Base-by-base conservation (phyloP, 2,888 invertebrate species). In the Trissolcus brochymenae region DNA sequence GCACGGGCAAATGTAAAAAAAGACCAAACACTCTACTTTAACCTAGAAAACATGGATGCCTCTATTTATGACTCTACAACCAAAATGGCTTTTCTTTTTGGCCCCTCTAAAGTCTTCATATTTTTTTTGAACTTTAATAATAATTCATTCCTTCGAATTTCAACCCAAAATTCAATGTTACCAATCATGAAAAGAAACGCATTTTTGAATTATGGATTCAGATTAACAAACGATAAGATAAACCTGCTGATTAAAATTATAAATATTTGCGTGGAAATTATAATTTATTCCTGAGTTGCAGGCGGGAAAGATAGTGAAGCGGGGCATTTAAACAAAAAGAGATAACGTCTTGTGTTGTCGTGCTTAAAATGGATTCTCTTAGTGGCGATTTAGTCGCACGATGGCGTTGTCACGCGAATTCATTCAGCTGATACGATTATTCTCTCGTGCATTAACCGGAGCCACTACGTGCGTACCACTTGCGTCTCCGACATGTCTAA, bases 351-450 rank as follows among this genome's bases (percentile, higher is more conserved):
- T 67, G 61, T 74, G 35, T 35, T 78, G 73, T 73, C 77, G 73
- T 78, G 70, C 64, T 78, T 68, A 68, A 73, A 77, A 73, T 77
- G 77, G 67, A 77, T 78, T 78, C 70, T 64, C 73, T 41, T 25
- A 55, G 53, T 11, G 65, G 73, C 73, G 65, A 78, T 70, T 73
- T 70, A 73, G 64, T 67, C 60, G 41, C 59, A 57, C 67, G 72
- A 59, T 67, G 64, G 54, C 65, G 46, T 67, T 64, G 77, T 77
- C 77, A 77, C 73, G 77, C 73, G 77, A 78, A 68, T 78, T 74
- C 73, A 78, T 73, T 70, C 70, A 66, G 61, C 66, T 65, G 77
- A 78, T 74, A 74, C 72, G 66, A 70, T 78, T 78, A 74, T 70
- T 78, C 60, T 68, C 55, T 43, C 57, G 11, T 53, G 57, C 49